Evolutionary conservation across 2,888 invertebrate species (phyloP).

Genomic region (Podabrus alpinus): DNA sequence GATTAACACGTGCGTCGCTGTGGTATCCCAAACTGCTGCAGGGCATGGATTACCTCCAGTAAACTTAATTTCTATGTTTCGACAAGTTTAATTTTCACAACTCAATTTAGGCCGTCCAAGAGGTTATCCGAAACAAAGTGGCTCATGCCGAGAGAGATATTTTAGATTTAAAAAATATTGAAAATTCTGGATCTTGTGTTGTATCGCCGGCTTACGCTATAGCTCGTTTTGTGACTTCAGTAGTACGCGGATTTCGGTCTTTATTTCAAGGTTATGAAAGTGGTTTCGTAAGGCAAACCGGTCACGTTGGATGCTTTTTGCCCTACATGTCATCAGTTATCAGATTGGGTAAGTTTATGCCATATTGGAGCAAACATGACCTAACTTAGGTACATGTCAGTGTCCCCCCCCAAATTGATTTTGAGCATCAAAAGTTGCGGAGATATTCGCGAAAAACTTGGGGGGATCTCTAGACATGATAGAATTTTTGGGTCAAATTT

Average conservation of each 20-base stretch:
- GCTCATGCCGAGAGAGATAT: slow-evolving; percentile 43
- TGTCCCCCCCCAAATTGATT: no score
- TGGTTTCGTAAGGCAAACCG: slow-evolving; percentile 50
- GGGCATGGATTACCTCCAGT: slow-evolving; percentile 13
- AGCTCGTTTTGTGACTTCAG: slow-evolving; percentile 46
- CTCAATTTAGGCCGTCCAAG: slow-evolving; percentile 21
- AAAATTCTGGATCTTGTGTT: slow-evolving; percentile 40
- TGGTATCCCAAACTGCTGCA: slow-evolving; percentile 48
- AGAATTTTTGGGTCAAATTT: no score
- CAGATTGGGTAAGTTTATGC: slow-evolving; percentile 40
- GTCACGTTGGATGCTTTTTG: slow-evolving; percentile 48
- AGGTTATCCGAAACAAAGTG: slow-evolving; percentile 40
- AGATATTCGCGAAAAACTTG: no score
- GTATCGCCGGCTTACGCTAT: slow-evolving; percentile 46
- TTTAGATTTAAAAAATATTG: slow-evolving; percentile 39
- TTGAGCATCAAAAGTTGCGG: no score
- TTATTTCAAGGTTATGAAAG: slow-evolving; percentile 47
- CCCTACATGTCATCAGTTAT: slow-evolving; percentile 51
- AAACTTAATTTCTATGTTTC: neutral
- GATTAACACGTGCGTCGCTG: slow-evolving; percentile 44
- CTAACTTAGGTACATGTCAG: neutral
- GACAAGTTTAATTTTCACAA: neutral
- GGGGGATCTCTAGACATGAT: no score
- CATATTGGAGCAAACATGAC: neutral
- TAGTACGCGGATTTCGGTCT: slow-evolving; percentile 46